These are phyloP conservation scores for Luperina nickerlii DNA, from an alignment of 2,888 invertebrate species.

Conservation along the genomic window DNA sequence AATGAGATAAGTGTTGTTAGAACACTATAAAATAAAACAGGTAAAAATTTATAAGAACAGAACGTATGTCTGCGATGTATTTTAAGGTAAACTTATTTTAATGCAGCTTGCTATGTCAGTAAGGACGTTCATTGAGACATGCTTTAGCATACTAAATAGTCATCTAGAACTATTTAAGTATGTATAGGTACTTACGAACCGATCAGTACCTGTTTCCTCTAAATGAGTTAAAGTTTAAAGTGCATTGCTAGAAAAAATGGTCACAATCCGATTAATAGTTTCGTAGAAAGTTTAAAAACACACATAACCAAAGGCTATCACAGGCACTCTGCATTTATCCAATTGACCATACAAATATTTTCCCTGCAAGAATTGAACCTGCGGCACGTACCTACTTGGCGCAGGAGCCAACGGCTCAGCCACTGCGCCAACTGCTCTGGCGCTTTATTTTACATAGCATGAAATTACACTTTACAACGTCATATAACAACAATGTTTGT, in stretches of 20 bases:
- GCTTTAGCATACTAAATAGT: conserved; percentile 28
- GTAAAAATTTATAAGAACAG: background rate
- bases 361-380: background rate
- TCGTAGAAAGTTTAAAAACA: too few species aligned
- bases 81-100: conserved; percentile 30
- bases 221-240: background rate
- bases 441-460: background rate
- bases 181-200: background rate
- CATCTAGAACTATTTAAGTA: background rate
- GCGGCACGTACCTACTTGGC: background rate
- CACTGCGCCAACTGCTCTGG: background rate
- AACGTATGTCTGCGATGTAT: background rate
- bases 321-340: background rate
- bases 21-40: background rate
- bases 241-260: background rate
- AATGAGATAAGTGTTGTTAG: background rate
- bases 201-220: background rate
- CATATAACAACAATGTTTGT: background rate
- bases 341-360: background rate
- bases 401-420: background rate
- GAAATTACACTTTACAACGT: background rate
- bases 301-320: background rate
- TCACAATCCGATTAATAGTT: background rate
- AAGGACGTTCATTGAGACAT: conserved; percentile 11
- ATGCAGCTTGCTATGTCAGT: conserved; percentile 3